These are phyloP conservation scores for Abscondita cerata DNA, from an alignment of 2,888 invertebrate genomes.

Conservation along the genomic window DNA sequence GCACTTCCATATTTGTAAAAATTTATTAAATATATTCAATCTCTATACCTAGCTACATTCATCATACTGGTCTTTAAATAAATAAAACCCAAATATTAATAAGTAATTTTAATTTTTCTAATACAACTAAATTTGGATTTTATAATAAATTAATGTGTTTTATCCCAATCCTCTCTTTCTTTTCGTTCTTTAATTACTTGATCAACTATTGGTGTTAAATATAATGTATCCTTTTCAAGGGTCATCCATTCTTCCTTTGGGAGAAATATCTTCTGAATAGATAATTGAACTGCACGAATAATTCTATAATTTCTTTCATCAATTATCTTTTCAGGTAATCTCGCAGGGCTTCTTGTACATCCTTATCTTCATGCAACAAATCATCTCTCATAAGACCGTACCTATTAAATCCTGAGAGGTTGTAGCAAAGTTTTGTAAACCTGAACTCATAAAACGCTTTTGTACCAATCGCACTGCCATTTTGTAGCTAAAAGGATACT, in stretches of 20 bases:
- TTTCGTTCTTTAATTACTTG: conserved; percentile 80
- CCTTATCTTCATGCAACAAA: conserved; percentile 71
- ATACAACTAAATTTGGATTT: conserved; percentile 12
- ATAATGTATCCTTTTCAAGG: conserved; percentile 82
- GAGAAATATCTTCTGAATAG: conserved; percentile 76
- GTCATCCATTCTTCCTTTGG: conserved; percentile 96
- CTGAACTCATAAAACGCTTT: conserved; percentile 53
- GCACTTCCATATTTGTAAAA: no score
- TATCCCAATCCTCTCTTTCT: conserved; percentile 83
- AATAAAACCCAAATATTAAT: no score
- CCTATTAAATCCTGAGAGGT: conserved; percentile 81
- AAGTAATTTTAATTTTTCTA: conserved; percentile 7
- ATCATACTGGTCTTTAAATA: no score
- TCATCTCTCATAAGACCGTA: conserved; percentile 87
- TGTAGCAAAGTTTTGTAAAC: conserved; percentile 78
- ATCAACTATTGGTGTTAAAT: conserved; percentile 79
- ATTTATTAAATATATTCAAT: no score
- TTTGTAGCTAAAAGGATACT: conserved; percentile 27
- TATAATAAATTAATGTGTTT: conserved; percentile 62
- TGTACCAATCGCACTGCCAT: conserved; percentile 54
- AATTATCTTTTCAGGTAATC: conserved; percentile 74
- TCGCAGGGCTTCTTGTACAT: conserved; percentile 83
- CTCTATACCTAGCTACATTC: no score
- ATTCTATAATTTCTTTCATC: conserved; percentile 89
- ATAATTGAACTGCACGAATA: conserved; percentile 81